Conservation (phyloP, 2,888 invertebrate species). For the Hedychridium roseum region DNA sequence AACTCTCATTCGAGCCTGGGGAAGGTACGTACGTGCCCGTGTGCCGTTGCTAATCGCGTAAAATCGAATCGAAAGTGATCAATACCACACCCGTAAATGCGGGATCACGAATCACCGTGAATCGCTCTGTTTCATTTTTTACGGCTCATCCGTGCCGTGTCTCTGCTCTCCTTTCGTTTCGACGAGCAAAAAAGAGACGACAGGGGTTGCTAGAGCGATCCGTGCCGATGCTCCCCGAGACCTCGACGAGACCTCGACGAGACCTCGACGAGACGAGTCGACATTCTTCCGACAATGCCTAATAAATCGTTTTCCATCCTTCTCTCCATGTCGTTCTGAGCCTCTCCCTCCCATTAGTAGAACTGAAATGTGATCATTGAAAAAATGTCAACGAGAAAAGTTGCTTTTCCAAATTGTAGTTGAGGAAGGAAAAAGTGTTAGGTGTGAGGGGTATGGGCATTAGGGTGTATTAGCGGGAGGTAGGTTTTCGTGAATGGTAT, state of each 20-base stretch:
- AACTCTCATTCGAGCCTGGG: slow-evolving; percentile 7
- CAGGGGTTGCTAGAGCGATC: not conserved
- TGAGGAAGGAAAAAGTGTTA: too few relatives aligned
- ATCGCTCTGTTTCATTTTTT: slow-evolving; percentile 19
- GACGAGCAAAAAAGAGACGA: slow-evolving; percentile 1
- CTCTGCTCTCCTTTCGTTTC: slow-evolving; percentile 9
- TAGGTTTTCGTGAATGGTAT: too few relatives aligned
- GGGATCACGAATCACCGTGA: slow-evolving; percentile 34
- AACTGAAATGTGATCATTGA: too few relatives aligned
- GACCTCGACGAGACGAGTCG: slow-evolving; percentile 46
- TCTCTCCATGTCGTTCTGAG: too few relatives aligned
- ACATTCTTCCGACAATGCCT: slow-evolving; percentile 44
- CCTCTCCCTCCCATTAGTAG: too few relatives aligned
- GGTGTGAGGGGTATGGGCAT: too few relatives aligned
- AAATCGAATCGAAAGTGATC: slow-evolving; percentile 52
- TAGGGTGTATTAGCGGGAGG: too few relatives aligned
- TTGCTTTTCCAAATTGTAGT: too few relatives aligned
- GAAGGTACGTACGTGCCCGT: slow-evolving; percentile 14
- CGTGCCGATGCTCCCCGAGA: not conserved
- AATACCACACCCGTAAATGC: slow-evolving; percentile 38
- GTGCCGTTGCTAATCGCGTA: slow-evolving; percentile 45
- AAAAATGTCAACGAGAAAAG: too few relatives aligned
- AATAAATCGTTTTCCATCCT: slow-evolving; percentile 47
- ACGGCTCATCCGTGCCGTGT: slow-evolving; percentile 8
- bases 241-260: slow-evolving; percentile 8